Evolutionary conservation across 2,113 vertebrate species (phyloP), one percentile per base, ranked within the genome.

Genomic region (Vidua macroura): DNA sequence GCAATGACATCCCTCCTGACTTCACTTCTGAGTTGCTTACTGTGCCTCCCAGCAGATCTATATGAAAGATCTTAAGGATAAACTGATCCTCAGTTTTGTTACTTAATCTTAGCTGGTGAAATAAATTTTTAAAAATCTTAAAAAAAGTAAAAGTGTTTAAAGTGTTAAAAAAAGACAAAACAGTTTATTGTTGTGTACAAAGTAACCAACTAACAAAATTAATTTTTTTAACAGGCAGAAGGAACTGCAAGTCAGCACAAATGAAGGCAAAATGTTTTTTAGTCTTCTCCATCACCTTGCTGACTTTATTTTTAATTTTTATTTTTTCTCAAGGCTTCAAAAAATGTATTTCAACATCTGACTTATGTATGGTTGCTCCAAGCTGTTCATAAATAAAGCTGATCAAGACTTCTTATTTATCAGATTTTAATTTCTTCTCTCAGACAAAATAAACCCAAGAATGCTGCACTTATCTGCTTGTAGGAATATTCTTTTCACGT

Each of bases 1-100:
- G 86, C 91, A 93, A 63, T 90, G 73, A 90, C 86, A 93, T 92
- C 69, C 52, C 73, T 92, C 76, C 52, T 75, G 35, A 86, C 85
- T 92, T 92, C 60, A 41, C 37, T 83, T 90, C 79, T 80, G 52
- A 86, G 55, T 4, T 83, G 13, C 86, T 88, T 52, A 12, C 77
- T 88, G 30, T 83, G 88, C 76, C 39, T 93, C 69, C 59, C 83
- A 52, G 85, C 85, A 93, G 79, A 83, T 12, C 7, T 52, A 4
- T 72, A 52, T 48, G 68, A 56, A 90, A 68, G 60, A 70, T 86
- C 52, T 78, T 74, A 81, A 58, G 59, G 89, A 86, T 78, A 81
- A 92, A 86, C 21, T 41, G 39, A 22, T 78, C 13, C 17, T 88
- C 10, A 17, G 6, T 67, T 93, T 77, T 80, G 18, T 62, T 62